Percentiles rank a stretch among this genome's conserved stretches.
These are phyloP conservation scores for Ciconia stormi DNA, from an alignment of 2,113 vertebrate genomes.

Conservation along the genomic window DNA sequence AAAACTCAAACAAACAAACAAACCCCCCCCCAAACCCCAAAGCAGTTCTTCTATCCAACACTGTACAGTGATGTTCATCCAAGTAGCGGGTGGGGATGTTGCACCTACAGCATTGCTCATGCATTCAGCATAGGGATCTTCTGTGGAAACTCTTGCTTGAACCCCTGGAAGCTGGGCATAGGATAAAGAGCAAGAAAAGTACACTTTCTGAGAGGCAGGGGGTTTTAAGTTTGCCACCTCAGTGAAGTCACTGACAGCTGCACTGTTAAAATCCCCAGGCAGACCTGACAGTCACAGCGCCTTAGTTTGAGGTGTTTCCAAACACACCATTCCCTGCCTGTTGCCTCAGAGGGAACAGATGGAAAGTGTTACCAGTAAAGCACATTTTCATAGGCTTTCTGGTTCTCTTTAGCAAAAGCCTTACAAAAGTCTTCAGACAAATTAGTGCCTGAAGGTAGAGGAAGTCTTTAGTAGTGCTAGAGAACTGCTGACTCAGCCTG, in stretches of 20 bases:
- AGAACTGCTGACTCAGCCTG: conserved; percentile 72
- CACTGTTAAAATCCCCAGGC: not conserved
- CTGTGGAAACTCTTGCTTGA: not conserved
- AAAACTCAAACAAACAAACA: not conserved
- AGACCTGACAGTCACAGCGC: not conserved
- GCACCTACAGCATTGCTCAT: not conserved
- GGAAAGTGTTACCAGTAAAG: conserved; percentile 71
- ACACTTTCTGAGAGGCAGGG: not conserved
- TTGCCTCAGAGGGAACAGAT: conserved; percentile 68
- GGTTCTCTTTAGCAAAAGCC: conserved; percentile 71
- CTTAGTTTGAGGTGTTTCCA: conserved; percentile 58
- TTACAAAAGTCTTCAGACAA: conserved; percentile 71
- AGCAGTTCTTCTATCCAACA: not conserved
- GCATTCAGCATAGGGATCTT: not conserved
- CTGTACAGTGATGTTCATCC: not conserved
- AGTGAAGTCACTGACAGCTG: conserved; percentile 42
- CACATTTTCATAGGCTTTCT: conserved; percentile 71
- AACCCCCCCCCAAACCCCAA: not conserved
- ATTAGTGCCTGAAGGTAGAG: conserved; percentile 74
- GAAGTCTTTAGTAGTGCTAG: conserved; percentile 59
- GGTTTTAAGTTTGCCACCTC: not conserved
- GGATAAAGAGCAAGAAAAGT: not conserved
- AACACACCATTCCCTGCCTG: conserved; percentile 33
- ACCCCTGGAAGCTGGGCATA: not conserved
- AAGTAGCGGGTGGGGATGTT: not conserved